Base-by-base conservation (phyloP, 2,113 vertebrate genomes). In the Centropus bengalensis region DNA sequence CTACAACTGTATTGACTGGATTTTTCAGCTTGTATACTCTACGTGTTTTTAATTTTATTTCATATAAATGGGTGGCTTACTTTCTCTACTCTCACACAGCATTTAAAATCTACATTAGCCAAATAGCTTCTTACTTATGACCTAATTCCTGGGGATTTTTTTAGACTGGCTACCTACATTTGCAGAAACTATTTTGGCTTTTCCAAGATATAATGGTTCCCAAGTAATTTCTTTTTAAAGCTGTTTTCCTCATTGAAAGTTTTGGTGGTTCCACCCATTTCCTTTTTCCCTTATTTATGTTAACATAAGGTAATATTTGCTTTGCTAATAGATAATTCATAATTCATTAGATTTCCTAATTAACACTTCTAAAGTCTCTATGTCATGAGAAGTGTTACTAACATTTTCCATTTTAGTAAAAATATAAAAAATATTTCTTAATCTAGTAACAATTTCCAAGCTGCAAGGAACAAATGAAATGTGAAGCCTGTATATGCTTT, bases 401-500 rank as follows among this genome's bases (percentile, higher is more conserved):
- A 62, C 8, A 42, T 89, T 89, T 83, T 71, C 55, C 42, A 44
- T 91, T 85, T 91, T 66, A 52, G 70, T 94, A 80, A 51, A 51
- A 79, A 58, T 45, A 69, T 30, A 68, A 36, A 89, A 94, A 84
- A 56, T 42, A 81, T 64, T 68, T 89, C 42, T 66, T 86, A 32
- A 87, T 66, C 38, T 22, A 55, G 20, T 62, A 82, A 80, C 8
- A 59, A 8, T 76, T 94, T 92, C 67, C 55, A 82, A 44, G 55
- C n/a, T 67, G 55, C 36, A 75, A 74, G 55, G 40, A 89, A 67
- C 62, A 85, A 82, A 77, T 59, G 54, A 92, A 94, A 92, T 89
- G 14, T 85, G 81, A 94, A 45, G 14, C 45, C 24, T 55, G 10
- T 45, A 21, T 69, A 85, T 89, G 69, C 64, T 77, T 91, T 44